These are phyloP conservation scores for Oscheius sp. DNA, from an alignment of 2,888 invertebrate species.

Conservation along the genomic window DNA sequence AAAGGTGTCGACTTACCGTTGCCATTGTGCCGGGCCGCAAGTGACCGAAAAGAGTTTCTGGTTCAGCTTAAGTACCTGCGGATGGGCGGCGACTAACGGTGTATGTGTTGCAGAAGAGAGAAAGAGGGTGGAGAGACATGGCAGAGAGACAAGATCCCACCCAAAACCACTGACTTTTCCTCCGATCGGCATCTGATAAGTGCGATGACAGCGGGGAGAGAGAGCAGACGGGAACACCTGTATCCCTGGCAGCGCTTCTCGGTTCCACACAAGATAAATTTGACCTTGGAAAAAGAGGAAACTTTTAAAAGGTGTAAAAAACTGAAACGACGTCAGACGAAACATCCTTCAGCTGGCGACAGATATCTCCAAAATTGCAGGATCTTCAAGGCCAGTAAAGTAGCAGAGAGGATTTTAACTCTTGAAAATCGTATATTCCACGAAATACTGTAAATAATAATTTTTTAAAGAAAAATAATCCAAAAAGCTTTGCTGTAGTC, in stretches of 20 bases:
- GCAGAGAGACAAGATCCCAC: slow-evolving; percentile 22
- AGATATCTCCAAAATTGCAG: too few relatives aligned
- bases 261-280: neutral
- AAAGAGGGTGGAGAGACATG: too few relatives aligned
- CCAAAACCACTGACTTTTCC: neutral
- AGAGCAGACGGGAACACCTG: slow-evolving; percentile 36
- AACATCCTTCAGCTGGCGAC: too few relatives aligned
- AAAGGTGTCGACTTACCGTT: slow-evolving; percentile 35
- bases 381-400: too few relatives aligned
- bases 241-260: neutral
- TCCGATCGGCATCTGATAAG: slow-evolving; percentile 31
- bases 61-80: slow-evolving; percentile 35
- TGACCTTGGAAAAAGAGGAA: neutral
- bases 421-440: too few relatives aligned
- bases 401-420: too few relatives aligned
- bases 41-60: slow-evolving; percentile 32
- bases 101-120: too few relatives aligned
- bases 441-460: too few relatives aligned
- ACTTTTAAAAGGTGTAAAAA: neutral
- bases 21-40: slow-evolving; percentile 32
- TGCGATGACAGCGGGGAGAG: slow-evolving; percentile 13
- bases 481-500: too few relatives aligned
- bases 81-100: slow-evolving; percentile 30
- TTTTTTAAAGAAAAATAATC: too few relatives aligned
- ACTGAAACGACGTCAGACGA: neutral